Percentiles rank a stretch among this genome's conserved stretches.
Evolutionary conservation across 2,888 invertebrate genomes (phyloP).

Genomic region (Drosophila affinis): DNA sequence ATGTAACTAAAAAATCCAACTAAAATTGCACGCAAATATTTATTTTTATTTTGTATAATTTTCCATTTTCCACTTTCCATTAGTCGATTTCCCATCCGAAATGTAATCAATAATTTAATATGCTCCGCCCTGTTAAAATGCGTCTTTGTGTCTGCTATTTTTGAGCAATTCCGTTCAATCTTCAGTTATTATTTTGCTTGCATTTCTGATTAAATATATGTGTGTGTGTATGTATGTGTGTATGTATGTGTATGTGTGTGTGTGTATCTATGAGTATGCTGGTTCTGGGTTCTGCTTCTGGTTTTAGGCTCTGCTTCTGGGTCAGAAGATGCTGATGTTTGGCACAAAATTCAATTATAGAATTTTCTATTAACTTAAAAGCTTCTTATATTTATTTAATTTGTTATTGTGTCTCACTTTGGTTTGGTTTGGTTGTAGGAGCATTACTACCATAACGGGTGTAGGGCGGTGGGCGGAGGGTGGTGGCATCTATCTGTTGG

Average conservation of each 20-base stretch:
- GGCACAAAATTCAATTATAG: constrained; percentile 69
- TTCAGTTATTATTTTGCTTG: constrained; percentile 35
- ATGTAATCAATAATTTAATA: constrained; percentile 31
- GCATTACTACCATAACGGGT: neutral
- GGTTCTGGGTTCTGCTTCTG: neutral
- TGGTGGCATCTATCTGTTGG: constrained; percentile 37
- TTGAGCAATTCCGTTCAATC: constrained; percentile 12
- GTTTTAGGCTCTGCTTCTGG: neutral
- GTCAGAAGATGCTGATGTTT: constrained; percentile 15
- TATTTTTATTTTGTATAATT: neutral
- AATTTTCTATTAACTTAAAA: constrained; percentile 74
- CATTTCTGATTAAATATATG: constrained; percentile 32
- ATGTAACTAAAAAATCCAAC: neutral
- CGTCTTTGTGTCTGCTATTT: constrained; percentile 1
- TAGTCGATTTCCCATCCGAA: neutral
- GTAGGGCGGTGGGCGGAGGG: constrained; percentile 1
- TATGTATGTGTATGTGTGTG: too few relatives aligned
- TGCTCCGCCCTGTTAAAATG: neutral
- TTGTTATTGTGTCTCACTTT: constrained; percentile 60
- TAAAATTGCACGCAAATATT: neutral
- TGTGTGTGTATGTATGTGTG: constrained; percentile 6
- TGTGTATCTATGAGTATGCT: constrained; percentile 7
- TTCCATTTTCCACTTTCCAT: neutral
- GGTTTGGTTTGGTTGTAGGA: constrained; percentile 32
- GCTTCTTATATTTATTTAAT: constrained; percentile 79